These are phyloP conservation scores for Capitulum mitella DNA, from an alignment of 2,888 invertebrate genomes.

Conservation along the genomic window DNA sequence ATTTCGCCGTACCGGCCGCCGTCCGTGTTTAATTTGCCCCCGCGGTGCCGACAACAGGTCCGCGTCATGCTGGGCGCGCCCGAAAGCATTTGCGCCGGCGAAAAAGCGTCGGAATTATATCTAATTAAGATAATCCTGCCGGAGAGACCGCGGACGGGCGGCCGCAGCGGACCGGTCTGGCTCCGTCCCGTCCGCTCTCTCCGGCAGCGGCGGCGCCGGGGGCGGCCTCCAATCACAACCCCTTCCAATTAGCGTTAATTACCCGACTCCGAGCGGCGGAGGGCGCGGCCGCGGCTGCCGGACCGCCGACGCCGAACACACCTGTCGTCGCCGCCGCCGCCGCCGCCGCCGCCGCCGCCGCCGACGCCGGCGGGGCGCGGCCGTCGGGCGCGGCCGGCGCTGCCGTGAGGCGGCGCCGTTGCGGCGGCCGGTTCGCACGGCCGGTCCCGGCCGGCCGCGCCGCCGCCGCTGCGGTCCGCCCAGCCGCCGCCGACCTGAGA, in stretches of 20 bases:
- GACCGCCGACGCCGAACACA: too few relatives aligned
- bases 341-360: neutral
- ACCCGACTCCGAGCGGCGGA: neutral
- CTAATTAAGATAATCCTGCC: neutral
- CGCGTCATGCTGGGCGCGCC: neutral
- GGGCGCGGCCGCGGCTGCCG: too few relatives aligned
- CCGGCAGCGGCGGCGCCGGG: neutral
- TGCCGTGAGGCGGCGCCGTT: neutral
- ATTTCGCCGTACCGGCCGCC: too few relatives aligned
- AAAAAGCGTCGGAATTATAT: constrained; percentile 2
- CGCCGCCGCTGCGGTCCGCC: neutral
- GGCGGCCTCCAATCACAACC: constrained; percentile 6
- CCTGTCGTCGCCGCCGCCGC: neutral
- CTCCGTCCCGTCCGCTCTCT: neutral
- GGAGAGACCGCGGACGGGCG: too few relatives aligned
- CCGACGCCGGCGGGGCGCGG: neutral
- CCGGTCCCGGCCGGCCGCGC: neutral
- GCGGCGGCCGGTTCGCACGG: neutral
- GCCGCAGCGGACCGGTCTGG: too few relatives aligned
- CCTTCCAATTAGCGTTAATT: constrained; percentile 18
- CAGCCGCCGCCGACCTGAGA: neutral
- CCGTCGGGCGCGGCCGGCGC: neutral
- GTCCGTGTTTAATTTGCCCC: too few relatives aligned
- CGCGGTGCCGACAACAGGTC: neutral
- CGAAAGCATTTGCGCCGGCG: neutral